Conservation (phyloP, 2,888 invertebrate species). For the Cephalotes varians region DNA sequence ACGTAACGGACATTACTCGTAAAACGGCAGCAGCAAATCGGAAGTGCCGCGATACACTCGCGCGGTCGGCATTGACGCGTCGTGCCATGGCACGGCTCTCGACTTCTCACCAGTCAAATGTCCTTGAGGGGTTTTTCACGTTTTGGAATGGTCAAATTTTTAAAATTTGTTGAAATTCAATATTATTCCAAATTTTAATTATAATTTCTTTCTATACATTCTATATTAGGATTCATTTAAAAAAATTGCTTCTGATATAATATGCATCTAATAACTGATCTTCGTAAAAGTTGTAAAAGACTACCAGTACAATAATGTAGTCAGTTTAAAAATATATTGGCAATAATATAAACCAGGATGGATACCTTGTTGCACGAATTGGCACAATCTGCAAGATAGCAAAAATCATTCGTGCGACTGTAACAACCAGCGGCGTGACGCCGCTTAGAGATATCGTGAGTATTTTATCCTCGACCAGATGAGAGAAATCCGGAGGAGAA, state of each 20-base stretch:
- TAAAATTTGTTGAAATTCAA: neutral
- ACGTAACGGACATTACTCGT: conserved; percentile 60
- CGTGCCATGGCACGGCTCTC: neutral
- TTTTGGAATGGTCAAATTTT: neutral
- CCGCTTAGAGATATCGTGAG: conserved; percentile 60
- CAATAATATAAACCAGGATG: neutral
- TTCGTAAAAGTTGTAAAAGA: conserved; percentile 12
- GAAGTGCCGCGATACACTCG: conserved; percentile 55
- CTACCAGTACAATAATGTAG: neutral
- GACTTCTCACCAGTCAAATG: conserved; percentile 9
- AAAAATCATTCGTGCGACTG: conserved; percentile 68
- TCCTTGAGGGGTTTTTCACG: neutral
- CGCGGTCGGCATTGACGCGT: conserved; percentile 3
- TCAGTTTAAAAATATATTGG: neutral
- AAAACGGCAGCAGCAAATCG: conserved; percentile 41
- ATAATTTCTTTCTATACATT: neutral
- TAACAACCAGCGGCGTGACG: conserved; percentile 66
- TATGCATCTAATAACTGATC: neutral
- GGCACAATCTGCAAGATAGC: conserved; percentile 29
- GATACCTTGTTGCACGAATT: neutral
- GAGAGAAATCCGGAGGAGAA: conserved; percentile 51
- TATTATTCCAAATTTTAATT: neutral
- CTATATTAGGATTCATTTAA: neutral
- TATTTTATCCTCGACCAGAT: conserved; percentile 66
- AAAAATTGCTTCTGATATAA: neutral